These are phyloP conservation scores for Hermodice carunculata DNA, from an alignment of 2,888 invertebrate species.

Conservation along the genomic window DNA sequence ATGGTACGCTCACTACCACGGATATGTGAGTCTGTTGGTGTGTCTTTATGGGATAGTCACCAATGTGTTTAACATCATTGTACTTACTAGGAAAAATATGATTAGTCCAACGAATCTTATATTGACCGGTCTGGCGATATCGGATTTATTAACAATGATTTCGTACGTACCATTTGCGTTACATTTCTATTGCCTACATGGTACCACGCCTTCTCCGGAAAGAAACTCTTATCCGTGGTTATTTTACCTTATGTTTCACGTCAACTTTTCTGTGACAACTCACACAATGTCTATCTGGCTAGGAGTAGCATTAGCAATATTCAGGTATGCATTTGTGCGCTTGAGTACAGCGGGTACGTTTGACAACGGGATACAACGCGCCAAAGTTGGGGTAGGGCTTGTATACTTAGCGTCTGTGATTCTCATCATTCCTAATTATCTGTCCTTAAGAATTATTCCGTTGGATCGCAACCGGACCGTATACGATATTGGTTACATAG, in stretches of 20 bases:
- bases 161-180: constrained; percentile 93
- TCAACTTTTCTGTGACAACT: constrained; percentile 87
- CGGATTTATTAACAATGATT: constrained; percentile 88
- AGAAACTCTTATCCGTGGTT: constrained; percentile 68
- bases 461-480: background rate
- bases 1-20: constrained; percentile 76
- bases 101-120: constrained; percentile 90
- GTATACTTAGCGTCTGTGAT: constrained; percentile 8
- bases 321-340: constrained; percentile 81
- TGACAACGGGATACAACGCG: background rate
- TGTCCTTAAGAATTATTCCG: background rate
- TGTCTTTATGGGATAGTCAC: constrained; percentile 92
- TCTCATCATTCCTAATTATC: constrained; percentile 17
- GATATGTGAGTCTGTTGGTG: constrained; percentile 86
- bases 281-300: constrained; percentile 94
- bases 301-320: constrained; percentile 90
- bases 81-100: constrained; percentile 88
- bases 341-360: constrained; percentile 81
- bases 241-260: constrained; percentile 78
- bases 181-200: constrained; percentile 72
- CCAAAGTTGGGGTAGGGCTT: background rate
- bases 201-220: constrained; percentile 44
- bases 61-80: constrained; percentile 91
- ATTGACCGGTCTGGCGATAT: constrained; percentile 85
- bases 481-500: constrained; percentile 7